Conservation (phyloP, 1,140 invertebrate genomes). For the Rhagoletis pomonella region DNA sequence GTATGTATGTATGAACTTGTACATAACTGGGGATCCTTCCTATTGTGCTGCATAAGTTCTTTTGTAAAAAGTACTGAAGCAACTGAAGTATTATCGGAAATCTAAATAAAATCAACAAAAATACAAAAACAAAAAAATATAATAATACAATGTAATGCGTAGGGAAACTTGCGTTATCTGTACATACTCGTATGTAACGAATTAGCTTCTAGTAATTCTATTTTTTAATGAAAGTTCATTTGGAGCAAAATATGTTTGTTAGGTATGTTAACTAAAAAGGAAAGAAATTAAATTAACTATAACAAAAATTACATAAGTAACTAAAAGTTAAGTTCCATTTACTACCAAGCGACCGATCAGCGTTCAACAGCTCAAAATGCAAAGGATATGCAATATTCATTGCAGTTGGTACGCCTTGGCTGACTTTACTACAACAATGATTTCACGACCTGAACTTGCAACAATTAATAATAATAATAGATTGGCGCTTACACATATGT, state of each 20-base stretch:
- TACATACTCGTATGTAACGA: constrained; percentile 50
- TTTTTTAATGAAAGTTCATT: constrained; percentile 52
- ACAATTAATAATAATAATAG: constrained; percentile 7
- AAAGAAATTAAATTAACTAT: constrained; percentile 46
- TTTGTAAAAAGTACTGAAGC: constrained; percentile 49
- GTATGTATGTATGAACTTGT: not conserved
- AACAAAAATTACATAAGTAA: constrained; percentile 55
- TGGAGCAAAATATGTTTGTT: constrained; percentile 14
- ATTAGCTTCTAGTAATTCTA: constrained; percentile 46
- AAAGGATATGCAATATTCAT: not conserved
- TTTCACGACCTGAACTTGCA: constrained; percentile 32
- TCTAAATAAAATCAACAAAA: constrained; percentile 22
- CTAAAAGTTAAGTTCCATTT: constrained; percentile 43
- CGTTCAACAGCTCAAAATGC: not conserved
- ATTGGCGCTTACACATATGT: not conserved
- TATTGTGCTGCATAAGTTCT: constrained; percentile 47
- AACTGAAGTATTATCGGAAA: constrained; percentile 51
- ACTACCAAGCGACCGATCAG: not conserved
- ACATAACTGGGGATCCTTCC: constrained; percentile 29
- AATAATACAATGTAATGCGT: constrained; percentile 18
- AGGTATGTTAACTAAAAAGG: constrained; percentile 29
- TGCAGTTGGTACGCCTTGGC: constrained; percentile 23
- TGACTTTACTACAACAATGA: constrained; percentile 28
- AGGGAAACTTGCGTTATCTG: constrained; percentile 42
- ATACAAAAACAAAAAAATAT: constrained; percentile 28